Conservation (phyloP, 1,140 invertebrate species). For the Whitmania pigra region DNA sequence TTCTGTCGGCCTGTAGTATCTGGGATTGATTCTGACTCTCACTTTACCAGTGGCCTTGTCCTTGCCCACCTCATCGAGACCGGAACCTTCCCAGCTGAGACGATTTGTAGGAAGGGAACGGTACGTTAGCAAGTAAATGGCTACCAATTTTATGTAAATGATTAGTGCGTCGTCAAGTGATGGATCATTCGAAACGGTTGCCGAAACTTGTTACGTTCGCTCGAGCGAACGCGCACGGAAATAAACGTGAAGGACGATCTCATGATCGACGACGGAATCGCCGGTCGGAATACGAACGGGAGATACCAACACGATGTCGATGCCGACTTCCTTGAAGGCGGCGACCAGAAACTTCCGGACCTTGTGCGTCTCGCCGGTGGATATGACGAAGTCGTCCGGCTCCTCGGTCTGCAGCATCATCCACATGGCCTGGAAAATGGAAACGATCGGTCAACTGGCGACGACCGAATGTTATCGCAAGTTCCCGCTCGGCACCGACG, state of each 20-base stretch:
- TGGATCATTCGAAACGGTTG: neutral
- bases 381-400: slow-evolving; percentile 93
- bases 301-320: slow-evolving; percentile 48
- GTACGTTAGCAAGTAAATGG: neutral
- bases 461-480: no score
- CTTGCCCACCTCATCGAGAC: slow-evolving; percentile 70
- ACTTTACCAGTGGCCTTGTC: slow-evolving; percentile 66
- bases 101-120: neutral
- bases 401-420: slow-evolving; percentile 87
- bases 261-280: neutral
- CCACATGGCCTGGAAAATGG: slow-evolving; percentile 81
- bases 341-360: slow-evolving; percentile 90
- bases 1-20: slow-evolving; percentile 93
- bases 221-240: neutral
- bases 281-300: neutral
- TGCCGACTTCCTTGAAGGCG: slow-evolving; percentile 59
- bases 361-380: slow-evolving; percentile 84
- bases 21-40: slow-evolving; percentile 79
- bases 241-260: neutral
- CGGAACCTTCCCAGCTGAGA: slow-evolving; percentile 69
- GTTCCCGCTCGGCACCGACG: neutral
- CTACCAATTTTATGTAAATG: neutral
- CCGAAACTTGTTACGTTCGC: neutral
- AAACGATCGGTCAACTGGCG: no score
- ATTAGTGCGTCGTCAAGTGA: neutral